Conservation (phyloP, 2,113 vertebrate genomes). For the Ploceus nigricollis region DNA sequence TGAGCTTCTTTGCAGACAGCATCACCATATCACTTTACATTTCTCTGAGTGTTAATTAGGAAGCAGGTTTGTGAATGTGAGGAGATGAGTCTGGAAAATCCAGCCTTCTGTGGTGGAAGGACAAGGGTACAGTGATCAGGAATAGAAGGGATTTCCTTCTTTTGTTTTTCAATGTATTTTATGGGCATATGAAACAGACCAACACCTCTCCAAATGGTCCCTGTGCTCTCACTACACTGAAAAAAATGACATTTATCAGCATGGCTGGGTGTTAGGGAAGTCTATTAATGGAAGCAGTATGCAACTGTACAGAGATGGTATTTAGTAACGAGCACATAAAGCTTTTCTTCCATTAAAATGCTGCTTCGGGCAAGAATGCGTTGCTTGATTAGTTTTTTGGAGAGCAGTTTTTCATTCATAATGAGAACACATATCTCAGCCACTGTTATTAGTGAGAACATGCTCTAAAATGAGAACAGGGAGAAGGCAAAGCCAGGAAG, state of each 20-base stretch:
- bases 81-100: not conserved
- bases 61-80: not conserved
- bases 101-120: not conserved
- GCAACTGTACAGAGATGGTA: not conserved
- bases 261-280: not conserved
- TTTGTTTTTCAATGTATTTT: not conserved
- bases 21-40: not conserved
- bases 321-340: conserved; percentile 5
- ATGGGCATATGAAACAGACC: not conserved
- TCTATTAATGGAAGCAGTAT: not conserved
- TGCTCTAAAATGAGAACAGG: not conserved
- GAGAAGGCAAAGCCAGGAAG: not conserved
- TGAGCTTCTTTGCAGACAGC: not conserved
- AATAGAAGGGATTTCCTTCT: not conserved
- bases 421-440: not conserved
- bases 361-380: conserved; percentile 3
- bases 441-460: not conserved
- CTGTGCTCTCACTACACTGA: not conserved
- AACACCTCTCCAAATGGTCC: not conserved
- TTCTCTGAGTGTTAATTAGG: not conserved
- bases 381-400: conserved; percentile 39
- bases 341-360: conserved; percentile 24
- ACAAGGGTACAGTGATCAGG: not conserved
- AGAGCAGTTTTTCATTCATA: conserved; percentile 50
- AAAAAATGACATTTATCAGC: conserved; percentile 26